Evolutionary conservation across 2,888 invertebrate species (phyloP).

Genomic region (Syritta pipiens): DNA sequence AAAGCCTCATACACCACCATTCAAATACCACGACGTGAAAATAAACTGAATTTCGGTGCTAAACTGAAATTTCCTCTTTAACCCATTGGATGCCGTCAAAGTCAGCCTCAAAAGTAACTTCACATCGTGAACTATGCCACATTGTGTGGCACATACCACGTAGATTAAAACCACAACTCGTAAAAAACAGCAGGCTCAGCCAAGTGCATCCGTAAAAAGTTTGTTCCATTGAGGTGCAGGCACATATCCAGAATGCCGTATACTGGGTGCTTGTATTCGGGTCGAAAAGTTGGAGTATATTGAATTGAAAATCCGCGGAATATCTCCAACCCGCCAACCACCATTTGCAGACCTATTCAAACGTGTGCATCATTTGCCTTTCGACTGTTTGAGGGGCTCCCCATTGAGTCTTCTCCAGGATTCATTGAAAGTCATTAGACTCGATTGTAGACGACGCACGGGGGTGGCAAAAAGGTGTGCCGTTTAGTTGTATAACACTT

Average conservation of each 20-base stretch:
- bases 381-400: background rate
- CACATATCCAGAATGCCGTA: background rate
- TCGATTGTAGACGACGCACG: conserved; percentile 26
- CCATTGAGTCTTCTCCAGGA: conserved; percentile 2
- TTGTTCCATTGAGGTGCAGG: conserved; percentile 38
- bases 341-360: conserved; percentile 48
- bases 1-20: conserved; percentile 1
- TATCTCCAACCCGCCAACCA: conserved; percentile 6
- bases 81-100: background rate
- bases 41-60: conserved; percentile 21
- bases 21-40: background rate
- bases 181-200: conserved; percentile 48
- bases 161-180: conserved; percentile 50
- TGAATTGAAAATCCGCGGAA: conserved; percentile 40
- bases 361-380: conserved; percentile 30
- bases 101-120: conserved; percentile 39
- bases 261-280: background rate
- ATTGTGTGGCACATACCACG: conserved; percentile 17
- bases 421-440: conserved; percentile 42
- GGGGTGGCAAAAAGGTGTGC: conserved; percentile 6
- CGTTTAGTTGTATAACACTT: conserved; percentile 30
- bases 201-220: conserved; percentile 54
- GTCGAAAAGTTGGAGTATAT: conserved; percentile 25
- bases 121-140: background rate
- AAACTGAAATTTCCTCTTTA: conserved; percentile 25